Conservation (phyloP, 2,797 vertebrate species). For the Schizopygopsis malacanthus region DNA sequence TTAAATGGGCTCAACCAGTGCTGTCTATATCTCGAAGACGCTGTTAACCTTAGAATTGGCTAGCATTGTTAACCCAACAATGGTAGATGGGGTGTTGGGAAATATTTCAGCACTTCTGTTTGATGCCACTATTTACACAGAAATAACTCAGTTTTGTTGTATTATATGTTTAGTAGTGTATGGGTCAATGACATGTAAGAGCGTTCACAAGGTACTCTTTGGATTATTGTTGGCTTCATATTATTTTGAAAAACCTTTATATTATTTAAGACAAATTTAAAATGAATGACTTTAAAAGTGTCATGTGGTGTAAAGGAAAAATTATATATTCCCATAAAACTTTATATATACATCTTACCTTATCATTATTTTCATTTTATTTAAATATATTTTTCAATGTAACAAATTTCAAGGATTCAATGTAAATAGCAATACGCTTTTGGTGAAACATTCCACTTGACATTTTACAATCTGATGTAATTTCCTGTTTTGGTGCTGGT, state of each 20-base stretch:
- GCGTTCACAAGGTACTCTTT: not conserved
- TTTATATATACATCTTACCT: not conserved
- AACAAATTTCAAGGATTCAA: not conserved
- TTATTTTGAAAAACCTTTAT: not conserved
- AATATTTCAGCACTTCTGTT: not conserved
- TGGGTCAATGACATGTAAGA: not conserved
- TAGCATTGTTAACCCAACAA: not conserved
- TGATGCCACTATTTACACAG: not conserved
- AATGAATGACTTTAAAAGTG: not conserved
- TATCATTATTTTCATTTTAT: not conserved
- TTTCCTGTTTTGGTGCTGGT: not conserved
- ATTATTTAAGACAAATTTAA: not conserved
- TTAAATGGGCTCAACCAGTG: not conserved
- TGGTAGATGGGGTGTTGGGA: not conserved
- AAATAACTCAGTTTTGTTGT: constrained; percentile 12
- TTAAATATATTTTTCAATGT: not conserved
- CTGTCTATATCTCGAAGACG: not conserved
- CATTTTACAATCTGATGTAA: not conserved
- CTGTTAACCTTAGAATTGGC: not conserved
- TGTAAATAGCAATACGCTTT: not conserved
- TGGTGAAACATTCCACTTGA: not conserved
- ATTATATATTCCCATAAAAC: too few species aligned
- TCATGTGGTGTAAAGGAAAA: not conserved
- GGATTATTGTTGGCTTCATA: not conserved
- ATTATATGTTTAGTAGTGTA: not conserved